These are phyloP conservation scores for Lucilia cuprina DNA, from an alignment of 1,140 invertebrate species.

Conservation along the genomic window DNA sequence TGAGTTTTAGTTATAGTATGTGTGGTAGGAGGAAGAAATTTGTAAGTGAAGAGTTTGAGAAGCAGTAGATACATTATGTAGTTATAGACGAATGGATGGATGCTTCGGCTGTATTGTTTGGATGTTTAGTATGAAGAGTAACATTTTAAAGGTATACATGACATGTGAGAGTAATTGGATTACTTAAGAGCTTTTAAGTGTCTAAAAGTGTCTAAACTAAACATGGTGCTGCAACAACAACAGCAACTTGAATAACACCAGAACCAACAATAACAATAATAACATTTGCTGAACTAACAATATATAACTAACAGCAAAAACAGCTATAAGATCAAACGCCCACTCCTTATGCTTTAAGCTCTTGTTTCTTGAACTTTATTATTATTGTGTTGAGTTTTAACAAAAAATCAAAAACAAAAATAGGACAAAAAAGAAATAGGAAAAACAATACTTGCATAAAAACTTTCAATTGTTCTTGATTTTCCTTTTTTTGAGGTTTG, in stretches of 20 bases:
- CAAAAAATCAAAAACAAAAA: background rate
- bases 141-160: conserved; percentile 28
- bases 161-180: conserved; percentile 35
- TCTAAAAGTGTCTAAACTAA: conserved; percentile 32
- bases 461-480: background rate
- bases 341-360: background rate
- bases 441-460: background rate
- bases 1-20: too few relatives aligned
- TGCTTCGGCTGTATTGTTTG: background rate
- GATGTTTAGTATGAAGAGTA: background rate
- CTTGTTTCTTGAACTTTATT: background rate
- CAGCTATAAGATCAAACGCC: background rate
- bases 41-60: background rate
- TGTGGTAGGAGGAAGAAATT: background rate
- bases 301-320: background rate
- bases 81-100: background rate
- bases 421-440: background rate
- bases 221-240: conserved; percentile 2
- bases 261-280: background rate
- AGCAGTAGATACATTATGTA: background rate
- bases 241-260: background rate
- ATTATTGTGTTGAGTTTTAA: background rate
- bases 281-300: background rate
- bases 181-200: conserved; percentile 35
- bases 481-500: background rate